Evolutionary conservation across 2,797 vertebrate species (phyloP).

Genomic region (Pristis pectinata): DNA sequence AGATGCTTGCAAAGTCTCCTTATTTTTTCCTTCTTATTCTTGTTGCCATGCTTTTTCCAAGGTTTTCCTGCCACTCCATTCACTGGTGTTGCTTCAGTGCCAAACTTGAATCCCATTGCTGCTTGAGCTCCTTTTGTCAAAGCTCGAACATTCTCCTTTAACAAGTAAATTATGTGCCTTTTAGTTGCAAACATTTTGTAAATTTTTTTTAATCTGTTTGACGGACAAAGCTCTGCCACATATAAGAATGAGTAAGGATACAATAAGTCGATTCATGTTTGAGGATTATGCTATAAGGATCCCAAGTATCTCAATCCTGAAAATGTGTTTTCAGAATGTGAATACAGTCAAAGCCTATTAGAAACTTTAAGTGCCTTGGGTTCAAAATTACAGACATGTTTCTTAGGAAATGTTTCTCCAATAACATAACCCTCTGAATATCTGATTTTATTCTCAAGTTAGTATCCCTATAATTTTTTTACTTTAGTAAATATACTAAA

Average conservation of each 20-base stretch:
- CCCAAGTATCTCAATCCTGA: not conserved
- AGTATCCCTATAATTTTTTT: not conserved
- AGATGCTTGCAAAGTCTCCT: constrained; percentile 83
- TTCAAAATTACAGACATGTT: not conserved
- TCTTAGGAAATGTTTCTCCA: not conserved
- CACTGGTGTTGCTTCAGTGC: constrained; percentile 54
- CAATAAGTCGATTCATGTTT: not conserved
- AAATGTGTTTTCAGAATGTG: not conserved
- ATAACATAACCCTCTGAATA: not conserved
- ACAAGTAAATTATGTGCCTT: constrained; percentile 38
- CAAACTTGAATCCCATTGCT: constrained; percentile 77
- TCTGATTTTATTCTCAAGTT: not conserved
- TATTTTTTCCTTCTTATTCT: constrained; percentile 91
- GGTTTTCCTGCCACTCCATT: constrained; percentile 64
- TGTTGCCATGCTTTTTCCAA: constrained; percentile 95
- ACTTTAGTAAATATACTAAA: not conserved
- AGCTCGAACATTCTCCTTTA: constrained; percentile 81
- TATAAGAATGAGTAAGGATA: not conserved
- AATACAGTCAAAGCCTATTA: not conserved
- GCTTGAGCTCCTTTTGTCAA: constrained; percentile 79
- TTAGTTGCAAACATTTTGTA: not conserved
- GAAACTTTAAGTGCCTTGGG: not conserved
- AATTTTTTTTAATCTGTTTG: not conserved
- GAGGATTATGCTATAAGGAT: not conserved
- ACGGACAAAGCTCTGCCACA: not conserved